These are phyloP conservation scores for Idaea dimidiata DNA, from an alignment of 2,888 invertebrate species.

Conservation along the genomic window DNA sequence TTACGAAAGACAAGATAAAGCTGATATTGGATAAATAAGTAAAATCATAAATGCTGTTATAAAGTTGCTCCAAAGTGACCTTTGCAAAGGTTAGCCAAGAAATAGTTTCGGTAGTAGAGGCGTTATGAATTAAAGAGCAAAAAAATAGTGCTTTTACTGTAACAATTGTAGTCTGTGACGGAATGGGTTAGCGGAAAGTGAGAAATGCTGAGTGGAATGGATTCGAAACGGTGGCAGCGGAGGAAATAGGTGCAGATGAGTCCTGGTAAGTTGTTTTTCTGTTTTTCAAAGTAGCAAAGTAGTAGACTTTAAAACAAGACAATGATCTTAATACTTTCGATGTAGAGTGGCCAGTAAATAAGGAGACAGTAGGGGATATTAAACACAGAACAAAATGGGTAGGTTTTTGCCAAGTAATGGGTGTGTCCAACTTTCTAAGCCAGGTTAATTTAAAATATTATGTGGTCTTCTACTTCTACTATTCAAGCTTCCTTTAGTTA, in stretches of 20 bases:
- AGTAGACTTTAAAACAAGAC: too few relatives aligned
- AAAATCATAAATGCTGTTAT: conserved; percentile 26
- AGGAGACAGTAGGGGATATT: too few relatives aligned
- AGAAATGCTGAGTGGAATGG: conserved; percentile 30
- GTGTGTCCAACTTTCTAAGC: too few relatives aligned
- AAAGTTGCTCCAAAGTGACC: conserved; percentile 44
- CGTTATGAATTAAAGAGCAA: conserved; percentile 34
- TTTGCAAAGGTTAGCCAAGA: conserved; percentile 53
- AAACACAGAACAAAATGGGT: too few relatives aligned
- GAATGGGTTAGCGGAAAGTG: conserved; percentile 43
- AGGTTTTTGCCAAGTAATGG: too few relatives aligned
- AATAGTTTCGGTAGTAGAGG: conserved; percentile 37
- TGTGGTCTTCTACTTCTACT: too few relatives aligned
- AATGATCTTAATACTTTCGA: too few relatives aligned
- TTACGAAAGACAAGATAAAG: conserved; percentile 9
- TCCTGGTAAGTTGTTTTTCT: neutral
- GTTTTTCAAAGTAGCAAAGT: neutral
- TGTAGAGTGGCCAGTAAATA: too few relatives aligned
- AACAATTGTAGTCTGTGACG: conserved; percentile 36
- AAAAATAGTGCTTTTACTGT: conserved; percentile 38
- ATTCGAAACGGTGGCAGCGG: conserved; percentile 29
- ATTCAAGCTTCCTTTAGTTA: too few relatives aligned
- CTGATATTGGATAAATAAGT: conserved; percentile 13
- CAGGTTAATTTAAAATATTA: too few relatives aligned
- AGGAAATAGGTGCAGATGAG: conserved; percentile 17